A percentile compares a stretch with the other conserved stretches of the same genome.
These are phyloP conservation scores for Mastacembelus armatus DNA, from an alignment of 2,797 vertebrate species.

Conservation along the genomic window DNA sequence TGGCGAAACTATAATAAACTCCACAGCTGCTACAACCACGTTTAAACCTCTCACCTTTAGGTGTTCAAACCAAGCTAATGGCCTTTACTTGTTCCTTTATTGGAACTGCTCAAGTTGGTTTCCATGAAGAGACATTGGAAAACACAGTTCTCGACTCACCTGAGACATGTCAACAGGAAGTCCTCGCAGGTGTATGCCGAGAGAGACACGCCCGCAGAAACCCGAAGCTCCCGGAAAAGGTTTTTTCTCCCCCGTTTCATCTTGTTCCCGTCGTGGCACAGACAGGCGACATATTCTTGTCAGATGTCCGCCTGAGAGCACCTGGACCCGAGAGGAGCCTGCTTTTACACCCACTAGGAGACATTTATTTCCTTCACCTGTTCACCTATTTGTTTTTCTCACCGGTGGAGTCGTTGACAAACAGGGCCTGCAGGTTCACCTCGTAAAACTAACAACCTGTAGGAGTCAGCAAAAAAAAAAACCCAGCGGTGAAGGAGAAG, in stretches of 20 bases:
- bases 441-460: neutral
- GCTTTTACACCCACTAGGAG: too few species aligned
- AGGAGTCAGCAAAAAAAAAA: too few species aligned
- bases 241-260: neutral
- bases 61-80: too few species aligned
- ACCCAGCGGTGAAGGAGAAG: too few species aligned
- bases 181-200: constrained; percentile 33
- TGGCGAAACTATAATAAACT: neutral
- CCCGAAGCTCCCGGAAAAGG: constrained; percentile 61
- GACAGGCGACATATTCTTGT: neutral
- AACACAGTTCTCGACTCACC: neutral
- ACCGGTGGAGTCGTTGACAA: neutral
- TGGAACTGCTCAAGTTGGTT: too few species aligned
- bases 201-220: constrained; percentile 71
- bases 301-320: neutral
- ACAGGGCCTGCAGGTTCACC: constrained; percentile 42
- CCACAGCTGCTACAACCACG: too few species aligned
- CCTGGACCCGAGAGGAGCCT: neutral
- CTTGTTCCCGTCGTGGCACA: neutral
- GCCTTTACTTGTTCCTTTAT: too few species aligned
- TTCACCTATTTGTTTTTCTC: neutral
- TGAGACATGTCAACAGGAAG: constrained; percentile 69
- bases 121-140: too few species aligned
- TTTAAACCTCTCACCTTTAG: too few species aligned
- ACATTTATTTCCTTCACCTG: too few species aligned